Conservation (phyloP, 1,140 invertebrate species). For the Monomorium pharaonis region DNA sequence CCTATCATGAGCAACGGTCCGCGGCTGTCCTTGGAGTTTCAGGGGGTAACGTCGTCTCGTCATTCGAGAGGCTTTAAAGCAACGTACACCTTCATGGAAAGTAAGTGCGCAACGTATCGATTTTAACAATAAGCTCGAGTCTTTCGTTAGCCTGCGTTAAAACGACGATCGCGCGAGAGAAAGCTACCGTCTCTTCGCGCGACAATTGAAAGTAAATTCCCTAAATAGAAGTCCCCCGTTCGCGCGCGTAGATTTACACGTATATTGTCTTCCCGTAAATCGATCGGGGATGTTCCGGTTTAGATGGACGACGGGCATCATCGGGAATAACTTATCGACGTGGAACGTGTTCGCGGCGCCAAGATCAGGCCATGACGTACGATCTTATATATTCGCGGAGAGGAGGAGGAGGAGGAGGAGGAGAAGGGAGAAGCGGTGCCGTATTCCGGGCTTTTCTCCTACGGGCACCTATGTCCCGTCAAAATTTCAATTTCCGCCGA, state of each 20-base stretch:
- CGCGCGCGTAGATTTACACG: conserved; percentile 6
- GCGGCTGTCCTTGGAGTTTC: conserved; percentile 92
- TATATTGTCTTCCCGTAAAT: conserved; percentile 68
- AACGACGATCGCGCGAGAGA: not conserved
- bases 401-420: too few relatives aligned
- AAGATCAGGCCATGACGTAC: conserved; percentile 74
- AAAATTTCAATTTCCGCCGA: conserved; percentile 83
- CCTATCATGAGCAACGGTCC: conserved; percentile 96
- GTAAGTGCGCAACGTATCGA: conserved; percentile 86
- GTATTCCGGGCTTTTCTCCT: conserved; percentile 63
- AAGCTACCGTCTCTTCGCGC: too few relatives aligned
- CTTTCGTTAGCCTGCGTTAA: not conserved
- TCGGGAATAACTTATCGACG: conserved; percentile 80
- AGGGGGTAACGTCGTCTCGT: conserved; percentile 89
- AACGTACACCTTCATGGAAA: conserved; percentile 94
- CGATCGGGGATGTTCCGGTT: conserved; percentile 66
- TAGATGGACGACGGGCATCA: conserved; percentile 78
- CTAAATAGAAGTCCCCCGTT: not conserved
- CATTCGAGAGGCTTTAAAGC: conserved; percentile 93
- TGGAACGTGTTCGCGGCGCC: conserved; percentile 70
- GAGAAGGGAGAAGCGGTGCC: too few relatives aligned
- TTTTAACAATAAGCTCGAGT: not conserved
- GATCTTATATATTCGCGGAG: conserved; percentile 67
- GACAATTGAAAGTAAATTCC: conserved; percentile 19
- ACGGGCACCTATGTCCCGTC: conserved; percentile 72